Evolutionary conservation across 1,140 invertebrate genomes (phyloP), one percentile per base, ranked within the genome.

Genomic region (Camponotus vicinus): DNA sequence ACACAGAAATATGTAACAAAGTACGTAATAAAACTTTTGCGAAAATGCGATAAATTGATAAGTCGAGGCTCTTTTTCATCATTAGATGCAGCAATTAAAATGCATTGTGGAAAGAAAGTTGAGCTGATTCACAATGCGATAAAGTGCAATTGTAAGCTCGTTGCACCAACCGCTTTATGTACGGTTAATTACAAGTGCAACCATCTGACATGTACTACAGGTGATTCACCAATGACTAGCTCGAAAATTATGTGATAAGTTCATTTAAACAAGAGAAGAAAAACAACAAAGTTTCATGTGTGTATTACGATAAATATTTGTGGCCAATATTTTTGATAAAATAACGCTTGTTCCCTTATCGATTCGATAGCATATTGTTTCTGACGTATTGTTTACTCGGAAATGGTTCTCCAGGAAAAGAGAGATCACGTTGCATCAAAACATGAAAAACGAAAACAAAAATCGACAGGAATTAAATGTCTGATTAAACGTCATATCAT

Each of bases 191-290:
- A 32, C 78, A 76, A 86, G 88, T 89, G 88, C 88, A 89, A 89
- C 84, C 84, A 89, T 89, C 88, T 89, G 83, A 71, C 75, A 86
- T 45, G 61, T 73, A 87, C 64, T 42, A 80, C 21, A 18, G 32
- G 8, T 85, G 87, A 88, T 67, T 88, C 86, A 88, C 45, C 66
- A 37, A 71, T 89, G 87, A 85, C 32, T 73, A 89, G 88, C 18
- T 40, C 37, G 34, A 34, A 52, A 45, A 76, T 7, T 7, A 57
- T 15, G 4, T 40, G 87, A 85, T 71, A 88, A 88, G 49, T 27
- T 37, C 27, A 84, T 84, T 27, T 75, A 42, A 57, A 18, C 52
- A 2, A 52, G 0, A 5, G 67, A 40, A 45, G 27, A 66, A 66
- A 71, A 67, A 88, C 82, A 63, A 89, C 21, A 18, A n/a, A n/a